Evolutionary conservation across 2,113 vertebrate species (phyloP).

Genomic region (Menura novaehollandiae): DNA sequence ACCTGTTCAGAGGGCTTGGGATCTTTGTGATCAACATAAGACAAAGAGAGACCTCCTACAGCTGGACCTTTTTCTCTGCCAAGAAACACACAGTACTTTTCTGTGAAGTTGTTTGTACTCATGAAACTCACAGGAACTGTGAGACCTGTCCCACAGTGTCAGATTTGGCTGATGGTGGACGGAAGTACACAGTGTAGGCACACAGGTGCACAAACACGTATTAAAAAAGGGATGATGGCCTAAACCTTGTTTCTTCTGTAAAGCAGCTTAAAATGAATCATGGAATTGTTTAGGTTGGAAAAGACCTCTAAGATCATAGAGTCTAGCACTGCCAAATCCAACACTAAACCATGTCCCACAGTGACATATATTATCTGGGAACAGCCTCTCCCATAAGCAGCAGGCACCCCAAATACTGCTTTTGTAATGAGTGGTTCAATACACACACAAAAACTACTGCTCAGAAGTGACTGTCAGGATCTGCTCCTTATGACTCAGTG

Average conservation of each 20-base stretch:
- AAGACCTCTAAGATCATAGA: background rate
- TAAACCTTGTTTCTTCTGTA: background rate
- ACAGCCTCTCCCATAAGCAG: background rate
- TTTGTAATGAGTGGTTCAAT: background rate
- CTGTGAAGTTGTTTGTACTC: background rate
- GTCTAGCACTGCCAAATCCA: background rate
- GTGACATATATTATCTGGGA: background rate
- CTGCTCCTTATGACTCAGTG: background rate
- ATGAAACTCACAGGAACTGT: background rate
- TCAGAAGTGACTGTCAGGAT: background rate
- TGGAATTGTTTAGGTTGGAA: background rate
- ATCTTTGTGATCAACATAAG: background rate
- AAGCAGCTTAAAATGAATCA: background rate
- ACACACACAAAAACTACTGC: background rate
- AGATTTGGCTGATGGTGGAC: background rate
- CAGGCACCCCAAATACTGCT: background rate
- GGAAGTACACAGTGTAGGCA: background rate
- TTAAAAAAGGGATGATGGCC: background rate
- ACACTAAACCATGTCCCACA: background rate
- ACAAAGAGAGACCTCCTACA: background rate
- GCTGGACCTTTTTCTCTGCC: background rate
- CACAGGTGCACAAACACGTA: background rate
- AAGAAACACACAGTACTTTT: background rate
- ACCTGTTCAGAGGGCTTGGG: background rate
- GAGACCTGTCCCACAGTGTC: background rate